Evolutionary conservation across 64 coral and sea anemone genomes (phyloP).

Genomic region (Stichodactyla mertensii): DNA sequence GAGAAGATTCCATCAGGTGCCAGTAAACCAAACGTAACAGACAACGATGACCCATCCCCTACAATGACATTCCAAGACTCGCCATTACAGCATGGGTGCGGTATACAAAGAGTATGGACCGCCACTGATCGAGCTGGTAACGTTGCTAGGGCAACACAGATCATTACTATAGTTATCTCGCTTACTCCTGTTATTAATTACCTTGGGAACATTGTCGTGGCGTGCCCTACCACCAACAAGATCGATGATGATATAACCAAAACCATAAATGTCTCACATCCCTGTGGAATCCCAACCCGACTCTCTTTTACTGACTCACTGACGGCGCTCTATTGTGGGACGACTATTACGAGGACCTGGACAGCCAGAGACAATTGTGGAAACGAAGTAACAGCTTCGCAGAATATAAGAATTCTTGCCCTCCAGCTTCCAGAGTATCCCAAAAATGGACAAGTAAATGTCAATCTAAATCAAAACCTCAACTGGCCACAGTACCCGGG

Average conservation of each 20-base stretch:
- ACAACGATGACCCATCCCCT: constrained; percentile 52
- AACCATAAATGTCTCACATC: constrained; percentile 57
- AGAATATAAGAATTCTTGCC: constrained; percentile 49
- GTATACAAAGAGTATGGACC: constrained; percentile 48
- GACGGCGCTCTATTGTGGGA: constrained; percentile 44
- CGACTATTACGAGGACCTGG: constrained; percentile 55
- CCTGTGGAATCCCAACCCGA: constrained; percentile 44
- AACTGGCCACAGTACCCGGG: constrained; percentile 78
- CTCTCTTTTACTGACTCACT: constrained; percentile 52
- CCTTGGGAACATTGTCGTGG: constrained; percentile 26
- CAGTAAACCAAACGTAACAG: constrained; percentile 38
- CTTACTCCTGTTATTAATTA: neutral
- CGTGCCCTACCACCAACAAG: constrained; percentile 42
- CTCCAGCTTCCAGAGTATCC: constrained; percentile 74
- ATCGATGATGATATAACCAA: constrained; percentile 48
- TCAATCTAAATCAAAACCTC: constrained; percentile 51
- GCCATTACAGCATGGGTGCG: constrained; percentile 30
- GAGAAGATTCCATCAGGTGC: constrained; percentile 35
- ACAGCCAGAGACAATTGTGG: constrained; percentile 47
- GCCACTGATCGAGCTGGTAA: constrained; percentile 65
- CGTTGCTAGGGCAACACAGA: constrained; percentile 37
- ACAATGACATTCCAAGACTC: constrained; percentile 37
- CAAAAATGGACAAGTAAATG: constrained; percentile 69
- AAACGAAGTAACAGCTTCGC: neutral
- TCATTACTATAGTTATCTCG: neutral